Conservation (phyloP, 2,113 vertebrate species). For the Eptesicus fuscus region DNA sequence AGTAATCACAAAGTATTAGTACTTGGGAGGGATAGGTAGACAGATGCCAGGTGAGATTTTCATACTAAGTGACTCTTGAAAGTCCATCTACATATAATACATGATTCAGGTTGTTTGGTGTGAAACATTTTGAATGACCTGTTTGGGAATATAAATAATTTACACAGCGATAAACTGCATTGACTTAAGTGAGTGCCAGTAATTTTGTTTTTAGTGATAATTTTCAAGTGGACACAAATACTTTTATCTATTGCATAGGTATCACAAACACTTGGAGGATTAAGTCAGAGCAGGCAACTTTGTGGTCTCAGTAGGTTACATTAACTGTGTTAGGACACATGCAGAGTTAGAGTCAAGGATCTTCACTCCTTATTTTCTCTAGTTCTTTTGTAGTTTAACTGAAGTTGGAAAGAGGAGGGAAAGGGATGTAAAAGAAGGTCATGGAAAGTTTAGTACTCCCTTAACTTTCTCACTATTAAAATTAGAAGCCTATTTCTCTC, state of each 20-base stretch:
- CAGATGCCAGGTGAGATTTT: slow-evolving; percentile 19
- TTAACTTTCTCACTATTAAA: neutral
- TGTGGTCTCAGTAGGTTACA: neutral
- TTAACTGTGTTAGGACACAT: neutral
- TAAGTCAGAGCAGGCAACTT: neutral
- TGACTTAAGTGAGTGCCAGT: neutral
- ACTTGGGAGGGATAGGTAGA: neutral
- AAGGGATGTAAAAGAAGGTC: neutral
- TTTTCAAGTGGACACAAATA: neutral
- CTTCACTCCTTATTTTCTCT: neutral
- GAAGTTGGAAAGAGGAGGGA: neutral
- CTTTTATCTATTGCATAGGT: neutral
- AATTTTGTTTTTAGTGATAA: slow-evolving; percentile 33
- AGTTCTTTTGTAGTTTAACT: neutral
- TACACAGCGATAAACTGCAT: neutral
- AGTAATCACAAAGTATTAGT: neutral
- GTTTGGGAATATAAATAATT: slow-evolving; percentile 14
- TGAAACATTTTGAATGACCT: slow-evolving; percentile 13
- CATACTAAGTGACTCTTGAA: neutral
- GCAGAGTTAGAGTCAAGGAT: neutral
- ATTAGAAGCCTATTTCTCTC: neutral
- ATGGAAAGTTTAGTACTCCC: neutral
- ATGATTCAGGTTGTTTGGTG: neutral
- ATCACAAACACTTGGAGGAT: neutral
- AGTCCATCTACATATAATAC: neutral